Percentiles rank a stretch among this genome's conserved stretches.
Conservation (phyloP, 2,888 invertebrate genomes). For the Dexiosoma caninum region DNA sequence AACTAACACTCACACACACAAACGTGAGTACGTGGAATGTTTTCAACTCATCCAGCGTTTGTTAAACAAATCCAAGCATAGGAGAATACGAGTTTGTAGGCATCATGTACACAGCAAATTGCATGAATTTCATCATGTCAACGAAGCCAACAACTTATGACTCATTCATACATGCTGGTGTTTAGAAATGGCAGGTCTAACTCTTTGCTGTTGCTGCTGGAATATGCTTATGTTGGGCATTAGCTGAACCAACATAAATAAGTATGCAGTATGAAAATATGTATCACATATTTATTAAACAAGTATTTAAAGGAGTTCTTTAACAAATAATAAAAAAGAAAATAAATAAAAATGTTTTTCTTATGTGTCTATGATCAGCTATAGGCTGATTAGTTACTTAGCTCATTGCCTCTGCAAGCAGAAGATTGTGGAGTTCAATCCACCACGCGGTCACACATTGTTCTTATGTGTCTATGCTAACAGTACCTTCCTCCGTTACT, state of each 20-base stretch:
- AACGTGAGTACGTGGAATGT: neutral
- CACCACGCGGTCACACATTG: too few species aligned
- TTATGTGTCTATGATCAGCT: too few species aligned
- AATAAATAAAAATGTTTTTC: too few species aligned
- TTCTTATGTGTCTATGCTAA: too few species aligned
- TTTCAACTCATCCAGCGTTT: slow-evolving; percentile 28
- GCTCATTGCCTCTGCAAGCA: too few species aligned
- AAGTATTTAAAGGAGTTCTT: neutral
- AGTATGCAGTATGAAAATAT: slow-evolving; percentile 50
- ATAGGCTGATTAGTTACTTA: too few species aligned
- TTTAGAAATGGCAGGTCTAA: slow-evolving; percentile 27
- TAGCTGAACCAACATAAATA: slow-evolving; percentile 59
- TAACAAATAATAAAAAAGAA: too few species aligned
- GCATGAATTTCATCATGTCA: slow-evolving; percentile 28
- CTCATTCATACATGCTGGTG: slow-evolving; percentile 47
- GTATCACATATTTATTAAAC: neutral
- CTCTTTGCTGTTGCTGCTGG: neutral
- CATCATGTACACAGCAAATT: neutral
- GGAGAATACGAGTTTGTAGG: neutral
- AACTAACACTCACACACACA: neutral
- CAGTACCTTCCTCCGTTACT: too few species aligned
- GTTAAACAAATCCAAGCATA: slow-evolving; percentile 23
- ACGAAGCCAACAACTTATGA: slow-evolving; percentile 61
- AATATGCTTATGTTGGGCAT: slow-evolving; percentile 40
- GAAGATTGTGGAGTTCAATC: too few species aligned